Percentiles rank a stretch among this genome's conserved stretches.
Conservation (phyloP, 2,888 invertebrate genomes). For the Megamerina dolium region DNA sequence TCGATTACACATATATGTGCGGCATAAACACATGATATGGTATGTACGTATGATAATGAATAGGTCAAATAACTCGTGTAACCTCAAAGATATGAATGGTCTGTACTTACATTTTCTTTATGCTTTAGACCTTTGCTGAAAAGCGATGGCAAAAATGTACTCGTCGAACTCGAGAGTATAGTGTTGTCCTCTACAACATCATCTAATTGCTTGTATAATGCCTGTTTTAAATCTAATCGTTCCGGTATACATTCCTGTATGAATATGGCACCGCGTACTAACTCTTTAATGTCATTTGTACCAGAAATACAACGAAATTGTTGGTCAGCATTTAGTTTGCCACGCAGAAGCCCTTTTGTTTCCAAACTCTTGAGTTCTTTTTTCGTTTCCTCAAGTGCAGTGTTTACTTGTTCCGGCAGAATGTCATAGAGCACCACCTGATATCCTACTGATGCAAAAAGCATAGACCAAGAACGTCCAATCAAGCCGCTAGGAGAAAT, state of each 20-base stretch:
- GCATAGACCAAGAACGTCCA: constrained; percentile 95
- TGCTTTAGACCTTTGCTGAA: constrained; percentile 78
- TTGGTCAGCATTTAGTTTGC: constrained; percentile 64
- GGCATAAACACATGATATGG: not conserved
- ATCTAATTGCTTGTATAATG: constrained; percentile 74
- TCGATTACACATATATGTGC: no score
- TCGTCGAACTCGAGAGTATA: constrained; percentile 89
- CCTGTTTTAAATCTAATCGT: constrained; percentile 73
- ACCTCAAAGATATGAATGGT: no score
- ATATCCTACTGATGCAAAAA: constrained; percentile 90
- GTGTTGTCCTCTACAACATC: constrained; percentile 66
- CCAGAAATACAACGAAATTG: constrained; percentile 76
- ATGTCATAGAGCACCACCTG: constrained; percentile 83
- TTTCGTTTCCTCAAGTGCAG: constrained; percentile 68
- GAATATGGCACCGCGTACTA: constrained; percentile 69
- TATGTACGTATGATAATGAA: not conserved
- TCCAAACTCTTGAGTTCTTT: constrained; percentile 67
- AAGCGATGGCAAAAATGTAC: constrained; percentile 82
- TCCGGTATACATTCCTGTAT: constrained; percentile 95
- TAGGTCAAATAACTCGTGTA: no score
- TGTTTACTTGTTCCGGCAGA: constrained; percentile 64
- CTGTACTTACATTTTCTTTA: constrained; percentile 52
- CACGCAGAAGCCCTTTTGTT: constrained; percentile 66
- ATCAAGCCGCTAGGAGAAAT: constrained; percentile 76
- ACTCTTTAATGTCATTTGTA: constrained; percentile 60